Conservation (phyloP, 2,888 invertebrate species). For the Drosophila mimica region DNA sequence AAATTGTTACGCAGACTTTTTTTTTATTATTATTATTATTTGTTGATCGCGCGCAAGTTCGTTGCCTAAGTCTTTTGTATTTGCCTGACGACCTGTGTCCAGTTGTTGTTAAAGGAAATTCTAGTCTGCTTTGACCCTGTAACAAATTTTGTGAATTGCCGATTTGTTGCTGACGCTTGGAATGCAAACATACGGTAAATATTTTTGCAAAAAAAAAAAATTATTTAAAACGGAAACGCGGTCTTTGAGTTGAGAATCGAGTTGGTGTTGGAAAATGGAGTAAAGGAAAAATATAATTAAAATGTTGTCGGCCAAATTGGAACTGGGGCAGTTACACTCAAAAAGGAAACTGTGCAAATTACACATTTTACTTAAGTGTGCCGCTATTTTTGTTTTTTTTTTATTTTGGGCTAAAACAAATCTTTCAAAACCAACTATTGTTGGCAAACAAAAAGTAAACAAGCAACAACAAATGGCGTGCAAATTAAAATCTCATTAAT, state of each 20-base stretch:
- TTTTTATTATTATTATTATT: neutral
- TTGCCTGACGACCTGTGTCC: conserved; percentile 32
- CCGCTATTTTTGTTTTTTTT: neutral
- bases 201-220: conserved; percentile 16
- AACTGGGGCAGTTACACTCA: neutral
- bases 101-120: conserved; percentile 67
- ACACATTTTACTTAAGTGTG: conserved; percentile 30
- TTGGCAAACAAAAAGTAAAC: conserved; percentile 17
- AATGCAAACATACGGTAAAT: conserved; percentile 27
- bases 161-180: conserved; percentile 37
- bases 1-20: conserved; percentile 51
- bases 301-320: conserved; percentile 4
- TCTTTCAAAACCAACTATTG: conserved; percentile 4
- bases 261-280: conserved; percentile 5
- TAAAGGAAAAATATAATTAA: conserved; percentile 20
- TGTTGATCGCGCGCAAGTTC: conserved; percentile 54
- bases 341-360: conserved; percentile 11
- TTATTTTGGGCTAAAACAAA: neutral
- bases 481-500: conserved; percentile 66
- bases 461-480: conserved; percentile 31
- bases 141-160: conserved; percentile 67
- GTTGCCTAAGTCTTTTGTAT: conserved; percentile 74
- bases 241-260: conserved; percentile 13
- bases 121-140: conserved; percentile 74
- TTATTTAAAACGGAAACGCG: conserved; percentile 34